Base-by-base conservation (phyloP, 2,797 vertebrate species). In the Coregonus ussuriensis region DNA sequence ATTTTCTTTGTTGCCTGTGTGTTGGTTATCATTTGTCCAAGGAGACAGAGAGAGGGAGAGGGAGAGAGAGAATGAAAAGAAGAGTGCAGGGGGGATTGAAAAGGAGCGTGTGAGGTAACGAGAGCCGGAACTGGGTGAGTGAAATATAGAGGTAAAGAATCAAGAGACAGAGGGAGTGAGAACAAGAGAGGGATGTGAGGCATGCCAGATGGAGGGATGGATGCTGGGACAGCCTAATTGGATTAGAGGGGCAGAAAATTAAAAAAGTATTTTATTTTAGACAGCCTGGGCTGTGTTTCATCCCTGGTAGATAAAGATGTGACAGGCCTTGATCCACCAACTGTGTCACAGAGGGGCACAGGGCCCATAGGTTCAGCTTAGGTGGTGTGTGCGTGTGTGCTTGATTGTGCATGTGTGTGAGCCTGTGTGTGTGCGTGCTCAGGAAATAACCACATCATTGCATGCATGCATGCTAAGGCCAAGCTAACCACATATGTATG, bases 211-310 rank as follows among this genome's bases (percentile, higher is more conserved):
- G 56, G 56, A 62, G 56, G 56, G n/a, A 9, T 62, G 56, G 18
- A 18, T 18, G n/a, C n/a, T 7, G 56, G n/a, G 56, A 21, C 18
- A n/a, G 56, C 6, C 54, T 59, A 59, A 59, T 59, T 59, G 54
- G 56, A 62, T 62, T 62, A 62, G 56, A 62, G 56, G 56, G 56
- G 56, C 18, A n/a, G 56, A 62, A 62, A 62, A 62, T 62, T 62
- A n/a, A 62, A 62, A 54, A 62, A 62, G 56, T 62, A 62, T 62
- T 62, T 62, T 9, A 1, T 6, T 6, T 9, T 62, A 62, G 56
- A 62, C 56, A 25, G 56, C 5, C n/a, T n/a, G 56, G 56, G n/a
- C n/a, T 6, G 56, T 62, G 56, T 21, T 21, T 21, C n/a, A 62
- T 56, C 56, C 56, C 56, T 62, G 3, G 18, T 9, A 18, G 5